A percentile compares a stretch with the other conserved stretches of the same genome.
phyloP scores from a whole-genome alignment of 2,113 vertebrate species.

The Galemys pyrenaicus region DNA sequence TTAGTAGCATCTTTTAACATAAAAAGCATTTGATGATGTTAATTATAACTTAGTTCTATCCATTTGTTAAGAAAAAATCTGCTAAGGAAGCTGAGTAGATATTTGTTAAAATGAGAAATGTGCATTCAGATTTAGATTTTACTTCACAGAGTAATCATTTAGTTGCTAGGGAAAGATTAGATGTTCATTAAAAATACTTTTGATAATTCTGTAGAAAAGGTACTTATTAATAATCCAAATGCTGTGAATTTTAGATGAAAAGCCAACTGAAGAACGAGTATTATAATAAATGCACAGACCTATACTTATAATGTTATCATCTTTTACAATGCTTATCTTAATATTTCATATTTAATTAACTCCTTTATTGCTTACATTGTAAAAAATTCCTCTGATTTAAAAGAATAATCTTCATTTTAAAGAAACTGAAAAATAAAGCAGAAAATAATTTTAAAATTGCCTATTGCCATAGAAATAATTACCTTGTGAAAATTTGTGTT shows the following conservation, averaged over 20 bases:
- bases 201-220: slow-evolving; percentile 47
- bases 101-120: slow-evolving; percentile 62
- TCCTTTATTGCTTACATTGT: slow-evolving; percentile 26
- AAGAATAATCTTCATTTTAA: slow-evolving; percentile 30
- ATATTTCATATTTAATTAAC: slow-evolving; percentile 15
- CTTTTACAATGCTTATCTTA: not conserved
- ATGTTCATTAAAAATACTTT: slow-evolving; percentile 61
- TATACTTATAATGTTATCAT: not conserved
- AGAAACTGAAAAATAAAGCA: slow-evolving; percentile 4
- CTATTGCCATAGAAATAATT: not conserved
- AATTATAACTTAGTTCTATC: slow-evolving; percentile 41
- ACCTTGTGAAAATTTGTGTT: not conserved
- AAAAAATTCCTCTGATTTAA: not conserved
- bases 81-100: slow-evolving; percentile 30
- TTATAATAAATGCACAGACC: slow-evolving; percentile 15
- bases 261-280: slow-evolving; percentile 3
- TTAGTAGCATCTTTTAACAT: slow-evolving; percentile 10
- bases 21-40: slow-evolving; percentile 37
- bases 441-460: not conserved
- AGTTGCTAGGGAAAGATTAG: slow-evolving; percentile 39
- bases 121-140: slow-evolving; percentile 36
- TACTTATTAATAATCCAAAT: slow-evolving; percentile 58
- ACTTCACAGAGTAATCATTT: slow-evolving; percentile 26
- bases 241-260: slow-evolving; percentile 32
- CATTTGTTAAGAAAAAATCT: slow-evolving; percentile 49